These are phyloP conservation scores for Microcebus jonahi DNA, from an alignment of 2,113 vertebrate species.

Conservation along the genomic window DNA sequence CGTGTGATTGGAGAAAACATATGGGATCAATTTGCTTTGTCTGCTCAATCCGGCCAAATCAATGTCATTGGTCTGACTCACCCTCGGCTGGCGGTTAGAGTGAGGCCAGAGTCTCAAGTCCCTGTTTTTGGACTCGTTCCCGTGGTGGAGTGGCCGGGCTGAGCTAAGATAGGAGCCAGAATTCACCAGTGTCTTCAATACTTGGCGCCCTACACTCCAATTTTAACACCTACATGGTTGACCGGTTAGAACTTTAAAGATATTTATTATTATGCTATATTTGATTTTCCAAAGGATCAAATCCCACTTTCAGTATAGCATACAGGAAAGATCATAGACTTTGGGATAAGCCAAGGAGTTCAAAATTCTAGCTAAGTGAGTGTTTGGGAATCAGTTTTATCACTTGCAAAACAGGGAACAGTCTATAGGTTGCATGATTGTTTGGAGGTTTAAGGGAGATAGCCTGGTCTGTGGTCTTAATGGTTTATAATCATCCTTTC, in stretches of 20 bases:
- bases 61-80: background rate
- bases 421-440: background rate
- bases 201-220: background rate
- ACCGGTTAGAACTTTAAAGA: background rate
- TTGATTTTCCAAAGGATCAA: background rate
- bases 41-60: background rate
- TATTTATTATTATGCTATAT: background rate
- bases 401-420: background rate
- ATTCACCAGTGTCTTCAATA: background rate
- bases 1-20: background rate
- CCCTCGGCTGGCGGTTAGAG: background rate
- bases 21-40: background rate
- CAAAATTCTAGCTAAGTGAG: background rate
- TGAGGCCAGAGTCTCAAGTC: background rate
- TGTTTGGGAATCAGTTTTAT: background rate
- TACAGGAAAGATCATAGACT: background rate
- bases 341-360: background rate
- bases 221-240: background rate
- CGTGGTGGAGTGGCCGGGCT: background rate
- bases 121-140: background rate
- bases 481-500: background rate
- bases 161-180: background rate
- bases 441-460: background rate
- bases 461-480: background rate
- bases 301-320: background rate